A percentile compares a stretch with the other conserved stretches of the same genome.
phyloP scores from a whole-genome alignment of 2,113 vertebrate species.

The Patagioenas fasciata region DNA sequence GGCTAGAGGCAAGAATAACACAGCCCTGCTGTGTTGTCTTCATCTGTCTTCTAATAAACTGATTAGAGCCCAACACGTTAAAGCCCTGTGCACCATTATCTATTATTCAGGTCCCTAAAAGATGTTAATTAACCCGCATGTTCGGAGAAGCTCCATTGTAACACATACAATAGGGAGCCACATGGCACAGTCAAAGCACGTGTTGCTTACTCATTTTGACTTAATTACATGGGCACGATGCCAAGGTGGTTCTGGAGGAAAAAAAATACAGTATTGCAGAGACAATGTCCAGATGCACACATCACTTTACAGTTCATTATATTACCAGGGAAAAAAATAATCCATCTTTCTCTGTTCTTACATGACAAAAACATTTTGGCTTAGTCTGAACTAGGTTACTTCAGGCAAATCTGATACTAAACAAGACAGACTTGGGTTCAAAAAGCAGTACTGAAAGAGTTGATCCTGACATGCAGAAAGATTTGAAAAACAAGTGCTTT shows the following conservation, averaged over 20 bases:
- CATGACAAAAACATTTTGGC: not conserved
- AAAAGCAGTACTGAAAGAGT: not conserved
- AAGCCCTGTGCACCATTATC: conserved; percentile 62
- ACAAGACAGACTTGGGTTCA: not conserved
- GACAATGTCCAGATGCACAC: not conserved
- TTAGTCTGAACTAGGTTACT: not conserved
- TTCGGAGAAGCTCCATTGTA: conserved; percentile 49
- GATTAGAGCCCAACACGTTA: conserved; percentile 76
- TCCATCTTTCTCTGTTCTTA: not conserved
- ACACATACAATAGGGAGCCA: conserved; percentile 35
- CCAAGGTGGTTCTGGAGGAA: conserved; percentile 8
- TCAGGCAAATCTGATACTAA: not conserved
- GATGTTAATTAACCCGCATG: conserved; percentile 72
- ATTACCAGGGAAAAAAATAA: not conserved
- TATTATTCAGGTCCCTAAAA: conserved; percentile 70
- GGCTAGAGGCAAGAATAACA: conserved; percentile 54
- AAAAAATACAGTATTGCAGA: not conserved
- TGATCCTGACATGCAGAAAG: not conserved
- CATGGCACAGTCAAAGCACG: conserved; percentile 16
- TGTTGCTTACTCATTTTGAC: conserved; percentile 26
- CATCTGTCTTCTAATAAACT: conserved; percentile 76
- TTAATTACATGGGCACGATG: conserved; percentile 50
- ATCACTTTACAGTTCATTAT: not conserved
- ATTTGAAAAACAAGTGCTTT: not conserved
- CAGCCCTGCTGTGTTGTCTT: conserved; percentile 63